Base-by-base conservation (phyloP, 2,797 vertebrate genomes). In the Enteromius paludinosus region DNA sequence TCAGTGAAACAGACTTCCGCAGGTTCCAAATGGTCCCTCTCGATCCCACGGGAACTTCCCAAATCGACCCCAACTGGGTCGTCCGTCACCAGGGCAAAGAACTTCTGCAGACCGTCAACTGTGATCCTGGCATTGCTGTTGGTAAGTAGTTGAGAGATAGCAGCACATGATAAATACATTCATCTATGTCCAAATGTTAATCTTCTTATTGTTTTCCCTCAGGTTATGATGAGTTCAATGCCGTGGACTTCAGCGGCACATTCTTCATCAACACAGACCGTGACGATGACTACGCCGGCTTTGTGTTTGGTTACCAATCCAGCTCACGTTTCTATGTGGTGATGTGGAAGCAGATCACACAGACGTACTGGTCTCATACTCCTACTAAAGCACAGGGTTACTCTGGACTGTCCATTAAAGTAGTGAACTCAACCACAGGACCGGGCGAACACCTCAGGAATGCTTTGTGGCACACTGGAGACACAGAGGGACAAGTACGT, bases 281-380 rank as follows among this genome's bases (percentile, higher is more conserved):
- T 85, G 98, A 99, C 61, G 98, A 99, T 3, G 98, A 99, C 90
- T 99, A 99, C 1, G 98, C 97, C 4, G 98, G 98, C 17, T 99
- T 99, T 74, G 98, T 99, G 49, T 99, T 99, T 84, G 97, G 97
- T 74, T 99, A 99, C 90, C 98, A 99, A 87, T 99, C 98, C 78
- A 99, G 98, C 87, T 96, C 97, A 69, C 97, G 97, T 86, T 99
- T 99, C 93, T 99, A 99, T 49, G 97, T 99, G 1, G 98, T 99
- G 75, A 99, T 99, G 98, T 99, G 98, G 98, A 99, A 99, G 88
- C 98, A 99, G 92, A 95, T 99, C 89, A 99, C 98, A 2, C 98
- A 99, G 90, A 96, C 98, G 3, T 99, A 99, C 87, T 99, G 98
- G 98, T 97, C 97, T 61, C 89, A 93, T 71, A 95, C 95, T 12